Conservation (phyloP, 2,888 invertebrate genomes). For the Eupithecia centaureata region DNA sequence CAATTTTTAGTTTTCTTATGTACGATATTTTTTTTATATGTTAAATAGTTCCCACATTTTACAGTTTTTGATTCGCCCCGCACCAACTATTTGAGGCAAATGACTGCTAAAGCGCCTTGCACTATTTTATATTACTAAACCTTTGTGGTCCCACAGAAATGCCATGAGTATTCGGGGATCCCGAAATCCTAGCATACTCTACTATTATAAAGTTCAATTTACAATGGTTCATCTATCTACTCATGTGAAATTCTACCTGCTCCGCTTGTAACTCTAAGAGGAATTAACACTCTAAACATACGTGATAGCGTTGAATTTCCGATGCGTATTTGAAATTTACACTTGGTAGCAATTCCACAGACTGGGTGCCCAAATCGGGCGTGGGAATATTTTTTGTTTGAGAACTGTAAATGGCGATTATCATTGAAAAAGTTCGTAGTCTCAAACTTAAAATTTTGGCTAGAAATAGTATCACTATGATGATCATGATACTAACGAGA, state of each 20-base stretch:
- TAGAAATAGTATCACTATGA: too few species aligned
- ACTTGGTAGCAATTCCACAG: constrained; percentile 45
- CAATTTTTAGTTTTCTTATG: too few species aligned
- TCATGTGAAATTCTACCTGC: neutral
- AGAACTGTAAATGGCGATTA: constrained; percentile 33
- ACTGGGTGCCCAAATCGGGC: constrained; percentile 41
- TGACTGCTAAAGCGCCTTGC: neutral
- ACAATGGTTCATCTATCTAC: neutral
- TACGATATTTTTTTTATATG: too few species aligned
- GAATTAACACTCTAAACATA: neutral
- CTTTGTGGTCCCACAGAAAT: neutral
- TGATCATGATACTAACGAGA: too few species aligned
- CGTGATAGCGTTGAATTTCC: neutral
- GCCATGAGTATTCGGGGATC: neutral
- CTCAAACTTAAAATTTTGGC: neutral
- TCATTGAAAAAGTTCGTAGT: constrained; percentile 15
- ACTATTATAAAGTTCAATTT: neutral
- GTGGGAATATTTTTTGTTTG: constrained; percentile 50
- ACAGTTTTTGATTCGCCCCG: neutral
- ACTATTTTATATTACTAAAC: neutral
- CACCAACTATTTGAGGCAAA: neutral
- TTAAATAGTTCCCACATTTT: neutral
- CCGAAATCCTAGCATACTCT: neutral
- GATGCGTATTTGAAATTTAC: neutral
- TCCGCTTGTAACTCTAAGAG: neutral